Base-by-base conservation (phyloP, 2,888 invertebrate genomes). In the Nomada ruficornis region DNA sequence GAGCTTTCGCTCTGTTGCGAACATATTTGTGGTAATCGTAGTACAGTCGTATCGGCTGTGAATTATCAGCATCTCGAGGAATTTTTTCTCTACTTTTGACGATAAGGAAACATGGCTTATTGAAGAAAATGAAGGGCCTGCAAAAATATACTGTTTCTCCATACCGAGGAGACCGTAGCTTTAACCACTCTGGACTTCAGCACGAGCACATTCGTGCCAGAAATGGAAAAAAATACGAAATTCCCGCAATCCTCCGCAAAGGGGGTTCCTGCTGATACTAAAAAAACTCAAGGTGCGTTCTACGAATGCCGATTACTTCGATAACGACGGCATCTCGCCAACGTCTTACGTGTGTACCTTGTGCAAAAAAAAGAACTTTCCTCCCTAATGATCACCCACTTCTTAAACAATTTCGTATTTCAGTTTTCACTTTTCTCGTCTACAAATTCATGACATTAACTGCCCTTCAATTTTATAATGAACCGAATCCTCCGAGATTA, bases 221-320 rank as follows among this genome's bases (percentile, higher is more conserved):
- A 94, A 89, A 97, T 97, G 97, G 97, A 97, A 95, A 97, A 97
- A 94, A 97, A 97, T 95, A 95, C 96, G 94, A 95, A 95, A 93
- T 95, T 95, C 94, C 96, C 95, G 94, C 96, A 96, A 94, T 95
- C 95, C 94, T 96, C 96, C 94, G 94, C 96, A 94, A 97, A 96
- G 95, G 96, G 96, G 92, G 94, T 95, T 89, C 95, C 95, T 95
- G 95, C 96, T 97, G 97, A 97, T 94, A 95, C 95, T 91, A 97
- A 96, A 93, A 97, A 96, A 94, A 95, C 92, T 93, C 95, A 96
- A 95, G 97, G 97, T 97, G 93, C 93, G 85, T 83, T 52, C 29
- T 64, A 13, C 29, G 47, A 80, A 78, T 70, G 73, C 80, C 57
- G 62, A 70, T 67, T 64, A 44, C 50, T 47, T 13, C 54, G 60